A percentile compares a stretch with the other conserved stretches of the same genome.
Evolutionary conservation across 2,797 vertebrate genomes (phyloP).

Genomic region (Myotis pilosus): DNA sequence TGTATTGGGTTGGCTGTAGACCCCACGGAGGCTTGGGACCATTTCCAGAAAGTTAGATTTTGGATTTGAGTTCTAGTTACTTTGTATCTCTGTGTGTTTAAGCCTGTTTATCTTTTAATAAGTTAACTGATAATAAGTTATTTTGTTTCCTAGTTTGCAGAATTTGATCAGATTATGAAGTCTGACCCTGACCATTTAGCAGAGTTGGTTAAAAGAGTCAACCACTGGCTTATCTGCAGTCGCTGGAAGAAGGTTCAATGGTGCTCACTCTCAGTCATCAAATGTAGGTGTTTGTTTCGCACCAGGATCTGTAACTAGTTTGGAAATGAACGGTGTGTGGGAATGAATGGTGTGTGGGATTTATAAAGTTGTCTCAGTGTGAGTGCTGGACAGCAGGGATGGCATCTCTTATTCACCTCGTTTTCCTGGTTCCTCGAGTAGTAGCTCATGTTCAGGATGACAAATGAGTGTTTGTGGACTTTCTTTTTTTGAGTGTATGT

Average conservation of each 20-base stretch:
- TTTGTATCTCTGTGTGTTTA: not conserved
- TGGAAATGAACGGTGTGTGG: not conserved
- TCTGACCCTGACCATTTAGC: conserved; percentile 97
- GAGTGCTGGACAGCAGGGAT: not conserved
- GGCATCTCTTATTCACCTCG: not conserved
- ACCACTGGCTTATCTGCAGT: conserved; percentile 97
- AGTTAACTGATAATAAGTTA: conserved; percentile 4
- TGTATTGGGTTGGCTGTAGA: not conserved
- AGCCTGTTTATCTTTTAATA: conserved; percentile 11
- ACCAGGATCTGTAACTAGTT: not conserved
- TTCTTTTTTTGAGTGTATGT: not conserved
- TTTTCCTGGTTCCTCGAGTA: not conserved
- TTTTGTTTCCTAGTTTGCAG: conserved; percentile 90
- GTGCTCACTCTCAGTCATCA: conserved; percentile 95
- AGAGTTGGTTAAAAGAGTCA: conserved; percentile 94
- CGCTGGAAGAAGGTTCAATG: conserved; percentile 99
- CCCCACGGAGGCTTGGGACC: not conserved
- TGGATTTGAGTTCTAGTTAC: not conserved
- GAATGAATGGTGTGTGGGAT: not conserved
- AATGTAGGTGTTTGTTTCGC: conserved; percentile 87
- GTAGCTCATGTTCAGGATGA: not conserved
- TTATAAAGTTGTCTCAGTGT: not conserved
- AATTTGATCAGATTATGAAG: conserved; percentile 99
- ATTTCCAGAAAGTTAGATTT: conserved; percentile 26
- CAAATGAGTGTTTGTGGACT: not conserved